Evolutionary conservation across 1,140 invertebrate species (phyloP), one percentile per base, ranked within the genome.

Genomic region (Cataglyphis hispanica): DNA sequence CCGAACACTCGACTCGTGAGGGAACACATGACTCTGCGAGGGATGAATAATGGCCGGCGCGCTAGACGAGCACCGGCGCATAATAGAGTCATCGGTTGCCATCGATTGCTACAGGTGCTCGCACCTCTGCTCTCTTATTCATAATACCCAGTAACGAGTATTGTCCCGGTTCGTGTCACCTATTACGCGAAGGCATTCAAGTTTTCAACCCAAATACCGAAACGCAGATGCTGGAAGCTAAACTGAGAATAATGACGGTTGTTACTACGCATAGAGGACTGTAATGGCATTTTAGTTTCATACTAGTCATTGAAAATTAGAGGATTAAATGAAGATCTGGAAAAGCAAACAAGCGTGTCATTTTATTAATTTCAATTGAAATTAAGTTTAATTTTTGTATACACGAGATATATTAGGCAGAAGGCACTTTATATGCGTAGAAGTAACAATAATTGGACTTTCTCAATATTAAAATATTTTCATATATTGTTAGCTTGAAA

Each of bases 1-100:
- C 61, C 53, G 56, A 83, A 60, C 70, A 74, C 78, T 74, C 78
- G 78, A 81, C 37, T 72, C 78, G 78, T 37, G 53, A n/a, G n/a
- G n/a, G n/a, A n/a, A n/a, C n/a, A n/a, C 74, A 83, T 83, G 78
- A 83, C 78, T 83, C 56, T 53, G 78, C 75, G 83, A 80, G 74
- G 37, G 34, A 78, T 83, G 78, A 83, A 83, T 83, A 83, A 83
- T 83, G 56, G 78, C 37, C 67, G 66, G 67, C 40, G 67, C 27
- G 67, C 78, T 81, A 72, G 50, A 50, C 77, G 50, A 81, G 78
- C 53, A 56, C 34, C 53, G 66, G 34, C 50, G 22, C 66, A 74
- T 74, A 83, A 83, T 83, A 74, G 66, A 61, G 56, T 83, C 78
- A 83, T 83, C 67, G 78, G 66, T 81, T 31, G 78, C 25, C 34